A percentile compares a stretch with the other conserved stretches of the same genome.
phyloP scores from a whole-genome alignment of 2,797 vertebrate genomes.

The Pseudochaenichthys georgianus region DNA sequence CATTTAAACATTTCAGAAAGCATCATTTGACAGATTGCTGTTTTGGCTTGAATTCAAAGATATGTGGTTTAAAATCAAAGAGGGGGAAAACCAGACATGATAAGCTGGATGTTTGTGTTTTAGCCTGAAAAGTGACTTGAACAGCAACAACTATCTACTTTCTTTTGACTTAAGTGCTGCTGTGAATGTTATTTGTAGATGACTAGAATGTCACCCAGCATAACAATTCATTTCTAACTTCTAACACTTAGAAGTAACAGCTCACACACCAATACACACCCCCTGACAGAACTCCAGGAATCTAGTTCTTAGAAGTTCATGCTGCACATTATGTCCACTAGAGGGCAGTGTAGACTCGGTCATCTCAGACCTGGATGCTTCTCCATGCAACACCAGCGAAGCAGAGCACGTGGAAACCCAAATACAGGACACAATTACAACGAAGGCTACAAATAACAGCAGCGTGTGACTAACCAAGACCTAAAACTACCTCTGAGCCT shows the following conservation, averaged over 20 bases:
- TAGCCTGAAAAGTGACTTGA: not conserved
- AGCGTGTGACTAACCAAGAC: slow-evolving; percentile 21
- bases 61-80: not conserved
- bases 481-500: not conserved
- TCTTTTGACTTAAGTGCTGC: not conserved
- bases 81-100: not conserved
- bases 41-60: not conserved
- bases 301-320: slow-evolving; percentile 22
- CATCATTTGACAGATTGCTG: not conserved
- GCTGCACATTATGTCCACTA: slow-evolving; percentile 72
- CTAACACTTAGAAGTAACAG: not conserved
- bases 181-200: not conserved
- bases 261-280: not conserved
- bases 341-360: slow-evolving; percentile 73
- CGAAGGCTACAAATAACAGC: slow-evolving; percentile 46
- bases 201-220: not conserved
- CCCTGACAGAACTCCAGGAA: slow-evolving; percentile 17
- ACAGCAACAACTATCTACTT: not conserved
- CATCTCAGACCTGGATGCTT: slow-evolving; percentile 34
- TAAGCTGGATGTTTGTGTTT: not conserved
- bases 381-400: slow-evolving; percentile 31
- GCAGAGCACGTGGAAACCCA: slow-evolving; percentile 40
- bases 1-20: no score
- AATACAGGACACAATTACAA: slow-evolving; percentile 48
- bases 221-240: not conserved